A percentile compares a stretch with the other conserved stretches of the same genome.
Conservation (phyloP, 2,888 invertebrate genomes). For the Conops quadrifasciatus region DNA sequence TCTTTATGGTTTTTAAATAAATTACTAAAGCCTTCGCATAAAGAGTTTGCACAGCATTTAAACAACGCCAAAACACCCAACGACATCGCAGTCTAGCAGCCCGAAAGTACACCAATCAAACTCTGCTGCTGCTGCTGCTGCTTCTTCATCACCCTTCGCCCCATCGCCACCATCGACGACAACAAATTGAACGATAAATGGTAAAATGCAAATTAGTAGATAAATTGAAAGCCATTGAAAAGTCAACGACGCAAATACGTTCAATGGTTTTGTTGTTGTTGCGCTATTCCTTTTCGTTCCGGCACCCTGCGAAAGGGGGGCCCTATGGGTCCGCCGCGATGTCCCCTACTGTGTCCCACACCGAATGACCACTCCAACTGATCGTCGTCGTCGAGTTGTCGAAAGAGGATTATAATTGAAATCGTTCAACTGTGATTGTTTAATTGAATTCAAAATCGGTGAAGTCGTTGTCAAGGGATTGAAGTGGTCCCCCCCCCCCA, state of each 20-base stretch:
- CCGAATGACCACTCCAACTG: slow-evolving; percentile 27
- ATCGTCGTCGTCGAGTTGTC: slow-evolving; percentile 15
- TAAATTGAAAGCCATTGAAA: slow-evolving; percentile 43
- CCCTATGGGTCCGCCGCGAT: neutral
- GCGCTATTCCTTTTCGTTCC: neutral
- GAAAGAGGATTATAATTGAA: slow-evolving; percentile 47
- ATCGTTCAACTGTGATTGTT: slow-evolving; percentile 47
- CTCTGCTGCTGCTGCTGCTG: neutral
- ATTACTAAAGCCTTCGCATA: neutral
- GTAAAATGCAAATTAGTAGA: slow-evolving; percentile 36
- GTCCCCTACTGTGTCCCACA: slow-evolving; percentile 21
- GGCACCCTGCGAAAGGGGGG: too few species aligned
- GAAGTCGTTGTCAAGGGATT: slow-evolving; percentile 37
- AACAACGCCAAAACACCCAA: neutral
- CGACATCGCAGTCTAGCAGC: neutral
- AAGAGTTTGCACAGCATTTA: neutral
- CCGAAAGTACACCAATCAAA: neutral
- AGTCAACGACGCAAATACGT: slow-evolving; percentile 41
- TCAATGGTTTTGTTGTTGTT: slow-evolving; percentile 32
- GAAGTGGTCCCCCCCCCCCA: too few species aligned
- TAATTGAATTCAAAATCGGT: slow-evolving; percentile 46
- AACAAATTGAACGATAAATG: slow-evolving; percentile 25
- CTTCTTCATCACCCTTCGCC: neutral
- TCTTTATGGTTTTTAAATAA: neutral
- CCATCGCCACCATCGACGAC: neutral